Base-by-base conservation (phyloP, 92 coral and sea anemone genomes). In the Metridium senile region DNA sequence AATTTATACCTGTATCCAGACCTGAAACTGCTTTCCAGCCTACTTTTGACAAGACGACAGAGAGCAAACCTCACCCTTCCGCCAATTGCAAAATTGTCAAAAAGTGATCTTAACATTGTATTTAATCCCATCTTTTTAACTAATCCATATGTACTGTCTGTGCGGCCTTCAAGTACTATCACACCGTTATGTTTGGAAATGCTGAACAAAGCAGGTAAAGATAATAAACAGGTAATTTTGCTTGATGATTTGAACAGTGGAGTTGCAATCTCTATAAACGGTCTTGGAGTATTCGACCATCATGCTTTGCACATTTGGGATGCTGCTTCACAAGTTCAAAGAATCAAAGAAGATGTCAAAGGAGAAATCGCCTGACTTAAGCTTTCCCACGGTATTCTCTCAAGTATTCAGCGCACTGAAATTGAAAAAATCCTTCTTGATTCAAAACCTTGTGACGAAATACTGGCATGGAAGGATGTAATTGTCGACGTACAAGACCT, bases 401-500 rank as follows among this genome's bases (percentile, higher is more conserved):
- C 81, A 35, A 63, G 67, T 26, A 9, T 33, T 29, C 66, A 74
- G 45, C 53, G 35, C 33, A 46, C 74, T 30, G 74, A 47, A 30
- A 62, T 73, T 45, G 58, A 33, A 45, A 4, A 58, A 2, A 34
- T 85, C n/a, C 77, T 67, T 11, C 49, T 70, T 54, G 81, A 80
- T 39, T 39, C 73, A 25, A 74, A 71, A 65, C 85, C 89, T 8
- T 35, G 57, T 20, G 71, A 85, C n/a, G 73, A 80, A 73, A 30
- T 79, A 26, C 70, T 85, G 19, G 53, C 62, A 7, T 22, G 26
- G 30, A 67, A 58, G 13, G 72, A 75, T 29, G 51, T 85, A 26
- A 33, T 79, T 47, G 77, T 70, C 62, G 90, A 86, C 66, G 82
- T 71, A 1, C 58, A 80, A 19, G 89, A 85, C 39, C 72, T 57